These are phyloP conservation scores for Novumbra hubbsi DNA, from an alignment of 2,797 vertebrate genomes.

Conservation along the genomic window DNA sequence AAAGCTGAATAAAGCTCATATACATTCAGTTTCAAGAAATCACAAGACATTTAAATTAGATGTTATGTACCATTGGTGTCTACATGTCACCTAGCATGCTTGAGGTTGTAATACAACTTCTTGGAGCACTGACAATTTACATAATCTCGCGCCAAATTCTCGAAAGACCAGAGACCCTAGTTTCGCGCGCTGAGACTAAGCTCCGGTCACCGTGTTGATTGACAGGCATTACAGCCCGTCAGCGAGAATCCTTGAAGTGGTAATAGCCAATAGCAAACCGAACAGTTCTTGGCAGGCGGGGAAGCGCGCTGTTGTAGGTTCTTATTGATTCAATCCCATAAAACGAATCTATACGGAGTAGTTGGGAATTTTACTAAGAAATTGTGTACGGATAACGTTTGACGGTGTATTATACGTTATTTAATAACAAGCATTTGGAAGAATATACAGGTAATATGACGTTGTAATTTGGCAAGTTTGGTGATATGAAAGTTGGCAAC, in stretches of 20 bases:
- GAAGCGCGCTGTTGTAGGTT: conserved; percentile 77
- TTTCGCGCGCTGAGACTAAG: conserved; percentile 82
- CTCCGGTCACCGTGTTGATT: conserved; percentile 59
- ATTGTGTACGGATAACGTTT: conserved; percentile 50
- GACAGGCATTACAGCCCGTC: conserved; percentile 58
- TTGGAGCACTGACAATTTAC: conserved; percentile 22
- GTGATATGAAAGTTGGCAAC: conserved; percentile 53
- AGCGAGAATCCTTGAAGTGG: accelerated
- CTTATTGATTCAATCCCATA: conserved; percentile 74
- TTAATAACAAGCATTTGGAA: conserved; percentile 56
- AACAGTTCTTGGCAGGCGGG: conserved; percentile 60
- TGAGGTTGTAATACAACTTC: background rate
- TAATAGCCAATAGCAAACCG: conserved; percentile 51
- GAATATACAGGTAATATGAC: conserved; percentile 61
- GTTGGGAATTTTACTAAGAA: conserved; percentile 46
- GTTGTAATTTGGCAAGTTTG: conserved; percentile 42
- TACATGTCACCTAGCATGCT: background rate
- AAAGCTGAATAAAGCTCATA: background rate
- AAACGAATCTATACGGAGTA: conserved; percentile 35
- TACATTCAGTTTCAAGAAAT: background rate
- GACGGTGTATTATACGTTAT: conserved; percentile 33
- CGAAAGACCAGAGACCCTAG: conserved; percentile 65
- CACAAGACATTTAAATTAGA: background rate
- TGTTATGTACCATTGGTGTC: background rate
- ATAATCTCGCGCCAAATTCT: conserved; percentile 67